Evolutionary conservation across 2,113 vertebrate species (phyloP).

Genomic region (Epinephelus cyanopodus): DNA sequence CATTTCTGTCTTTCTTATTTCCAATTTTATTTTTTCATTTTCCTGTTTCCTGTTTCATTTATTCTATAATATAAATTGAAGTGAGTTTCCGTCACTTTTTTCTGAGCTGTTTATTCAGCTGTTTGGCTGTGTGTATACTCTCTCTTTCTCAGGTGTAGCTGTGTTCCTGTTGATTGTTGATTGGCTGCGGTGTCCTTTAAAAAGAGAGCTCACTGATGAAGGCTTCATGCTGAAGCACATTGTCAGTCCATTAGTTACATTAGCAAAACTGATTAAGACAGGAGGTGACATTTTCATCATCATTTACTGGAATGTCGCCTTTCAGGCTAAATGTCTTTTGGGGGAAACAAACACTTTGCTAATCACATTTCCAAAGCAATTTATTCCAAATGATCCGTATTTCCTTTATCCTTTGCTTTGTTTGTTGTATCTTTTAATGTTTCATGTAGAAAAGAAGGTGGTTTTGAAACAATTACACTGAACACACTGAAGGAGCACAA

Average conservation of each 20-base stretch:
- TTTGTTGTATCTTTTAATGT: background rate
- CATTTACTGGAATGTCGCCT: background rate
- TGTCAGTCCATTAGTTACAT: constrained; percentile 10
- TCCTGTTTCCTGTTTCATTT: too few species aligned
- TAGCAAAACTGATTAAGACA: constrained; percentile 8
- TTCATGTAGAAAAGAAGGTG: background rate
- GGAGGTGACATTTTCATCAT: constrained; percentile 1
- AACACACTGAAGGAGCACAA: too few species aligned
- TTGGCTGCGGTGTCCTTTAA: background rate
- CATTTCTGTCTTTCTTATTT: too few species aligned
- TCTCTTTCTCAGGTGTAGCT: background rate
- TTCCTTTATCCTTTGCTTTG: background rate
- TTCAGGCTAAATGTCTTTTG: background rate
- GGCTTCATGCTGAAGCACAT: constrained; percentile 8
- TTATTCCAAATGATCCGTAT: background rate
- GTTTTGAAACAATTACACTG: background rate
- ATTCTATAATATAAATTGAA: too few species aligned
- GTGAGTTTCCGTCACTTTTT: too few species aligned
- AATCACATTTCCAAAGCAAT: background rate
- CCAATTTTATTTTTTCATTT: too few species aligned
- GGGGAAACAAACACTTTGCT: background rate
- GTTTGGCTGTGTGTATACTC: background rate
- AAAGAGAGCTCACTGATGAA: constrained; percentile 15
- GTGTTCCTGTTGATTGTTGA: constrained; percentile 14
- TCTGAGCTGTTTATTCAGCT: too few species aligned